Evolutionary conservation across 1,140 invertebrate genomes (phyloP).

Genomic region (Drosophila lini): DNA sequence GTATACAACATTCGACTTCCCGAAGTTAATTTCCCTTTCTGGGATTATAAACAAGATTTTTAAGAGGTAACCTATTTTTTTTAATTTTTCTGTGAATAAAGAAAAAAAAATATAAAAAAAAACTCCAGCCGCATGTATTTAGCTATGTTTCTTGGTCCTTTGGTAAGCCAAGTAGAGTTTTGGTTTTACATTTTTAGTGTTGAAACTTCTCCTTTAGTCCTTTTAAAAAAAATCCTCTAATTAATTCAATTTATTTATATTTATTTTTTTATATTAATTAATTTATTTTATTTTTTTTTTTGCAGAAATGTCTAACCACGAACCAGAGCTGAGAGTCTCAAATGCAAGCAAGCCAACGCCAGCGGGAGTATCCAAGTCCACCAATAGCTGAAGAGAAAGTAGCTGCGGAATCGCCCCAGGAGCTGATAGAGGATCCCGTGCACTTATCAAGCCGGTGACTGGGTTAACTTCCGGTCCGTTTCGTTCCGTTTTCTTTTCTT

Average conservation of each 20-base stretch:
- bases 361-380: slow-evolving; percentile 40
- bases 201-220: background rate
- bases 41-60: too few species aligned
- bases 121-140: too few species aligned
- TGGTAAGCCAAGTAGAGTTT: too few species aligned
- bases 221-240: background rate
- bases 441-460: slow-evolving; percentile 15
- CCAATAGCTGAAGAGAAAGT: slow-evolving; percentile 24
- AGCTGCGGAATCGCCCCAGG: slow-evolving; percentile 3
- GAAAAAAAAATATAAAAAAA: too few species aligned
- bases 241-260: background rate
- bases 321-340: slow-evolving; percentile 56
- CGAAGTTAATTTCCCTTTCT: too few species aligned
- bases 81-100: too few species aligned
- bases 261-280: background rate
- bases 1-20: too few species aligned
- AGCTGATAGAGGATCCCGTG: slow-evolving; percentile 24
- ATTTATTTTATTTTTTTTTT: slow-evolving; percentile 9
- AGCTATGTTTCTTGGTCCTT: too few species aligned
- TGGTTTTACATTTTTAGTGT: too few species aligned
- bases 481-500: background rate
- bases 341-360: slow-evolving; percentile 58
- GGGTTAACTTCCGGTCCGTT: slow-evolving; percentile 22
- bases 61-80: too few species aligned
- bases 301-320: slow-evolving; percentile 69